These are phyloP conservation scores for Rhizoglyphus robini DNA, from an alignment of 1,140 invertebrate species.

Conservation along the genomic window DNA sequence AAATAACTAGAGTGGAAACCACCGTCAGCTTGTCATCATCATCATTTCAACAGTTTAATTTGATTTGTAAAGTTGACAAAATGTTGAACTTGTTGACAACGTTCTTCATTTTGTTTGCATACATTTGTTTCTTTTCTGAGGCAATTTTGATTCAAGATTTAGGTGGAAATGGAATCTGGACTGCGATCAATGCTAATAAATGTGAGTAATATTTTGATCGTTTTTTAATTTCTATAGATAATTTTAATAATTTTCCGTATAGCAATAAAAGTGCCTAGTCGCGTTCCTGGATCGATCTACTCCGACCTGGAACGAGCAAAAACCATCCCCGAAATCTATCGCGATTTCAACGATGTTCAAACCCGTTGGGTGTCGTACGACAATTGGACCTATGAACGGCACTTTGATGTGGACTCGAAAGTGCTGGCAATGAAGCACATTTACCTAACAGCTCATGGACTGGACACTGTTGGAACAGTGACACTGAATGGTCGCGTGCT, in stretches of 20 bases:
- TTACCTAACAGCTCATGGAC: slow-evolving; percentile 57
- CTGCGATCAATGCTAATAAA: background rate
- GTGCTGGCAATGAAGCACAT: slow-evolving; percentile 32
- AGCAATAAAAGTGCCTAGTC: slow-evolving; percentile 21
- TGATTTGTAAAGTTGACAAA: too few relatives aligned
- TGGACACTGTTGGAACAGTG: slow-evolving; percentile 69
- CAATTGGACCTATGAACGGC: slow-evolving; percentile 55
- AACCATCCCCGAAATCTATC: slow-evolving; percentile 50
- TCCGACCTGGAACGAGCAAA: slow-evolving; percentile 50
- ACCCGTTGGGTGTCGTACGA: slow-evolving; percentile 65
- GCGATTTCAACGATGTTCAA: slow-evolving; percentile 60
- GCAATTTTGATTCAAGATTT: background rate
- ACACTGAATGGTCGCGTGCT: slow-evolving; percentile 54
- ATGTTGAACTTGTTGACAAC: too few relatives aligned
- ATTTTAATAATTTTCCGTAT: background rate
- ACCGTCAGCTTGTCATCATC: too few relatives aligned
- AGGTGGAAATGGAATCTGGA: slow-evolving; percentile 3
- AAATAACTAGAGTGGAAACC: too few relatives aligned
- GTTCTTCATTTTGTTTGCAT: too few relatives aligned
- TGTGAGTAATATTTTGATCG: background rate
- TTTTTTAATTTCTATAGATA: background rate
- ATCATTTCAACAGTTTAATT: too few relatives aligned
- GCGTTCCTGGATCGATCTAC: slow-evolving; percentile 72
- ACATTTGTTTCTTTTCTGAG: too few relatives aligned
- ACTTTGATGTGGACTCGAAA: slow-evolving; percentile 30